These are phyloP conservation scores for Aphaenogaster ashmeadi DNA, from an alignment of 1,140 invertebrate species.

Conservation along the genomic window DNA sequence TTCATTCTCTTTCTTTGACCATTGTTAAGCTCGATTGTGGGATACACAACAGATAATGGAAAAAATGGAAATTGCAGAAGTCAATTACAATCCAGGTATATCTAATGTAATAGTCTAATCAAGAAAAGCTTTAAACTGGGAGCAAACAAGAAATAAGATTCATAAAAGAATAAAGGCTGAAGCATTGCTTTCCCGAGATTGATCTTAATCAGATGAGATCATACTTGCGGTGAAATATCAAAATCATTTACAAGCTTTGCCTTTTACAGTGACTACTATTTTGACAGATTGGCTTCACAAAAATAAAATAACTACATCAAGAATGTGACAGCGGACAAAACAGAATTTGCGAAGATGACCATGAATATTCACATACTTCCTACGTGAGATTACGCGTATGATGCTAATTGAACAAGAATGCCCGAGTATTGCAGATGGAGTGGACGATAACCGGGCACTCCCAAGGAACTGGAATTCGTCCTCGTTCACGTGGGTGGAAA, in stretches of 20 bases:
- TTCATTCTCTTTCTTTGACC: not conserved
- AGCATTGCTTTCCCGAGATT: no score
- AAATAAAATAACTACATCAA: not conserved
- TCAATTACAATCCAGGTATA: conserved; percentile 19
- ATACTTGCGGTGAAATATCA: no score
- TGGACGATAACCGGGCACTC: conserved; percentile 35
- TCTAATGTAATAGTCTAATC: conserved; percentile 5
- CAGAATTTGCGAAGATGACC: conserved; percentile 16
- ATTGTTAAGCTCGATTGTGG: not conserved
- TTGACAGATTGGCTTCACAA: conserved; percentile 3
- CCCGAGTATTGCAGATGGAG: conserved; percentile 29
- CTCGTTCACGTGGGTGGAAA: conserved; percentile 56
- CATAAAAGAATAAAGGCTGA: no score
- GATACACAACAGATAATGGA: not conserved
- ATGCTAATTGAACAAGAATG: conserved; percentile 20
- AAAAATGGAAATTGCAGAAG: conserved; percentile 2
- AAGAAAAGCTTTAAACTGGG: not conserved
- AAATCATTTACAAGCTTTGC: not conserved
- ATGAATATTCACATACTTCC: not conserved
- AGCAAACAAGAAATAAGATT: not conserved
- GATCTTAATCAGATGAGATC: no score
- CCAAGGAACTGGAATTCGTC: conserved; percentile 34
- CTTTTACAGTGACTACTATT: conserved; percentile 21
- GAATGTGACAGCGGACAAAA: not conserved
- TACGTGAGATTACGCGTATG: not conserved